Evolutionary conservation across 2,888 invertebrate species (phyloP), one percentile per base, ranked within the genome.

Genomic region (Mylabris sibirica): DNA sequence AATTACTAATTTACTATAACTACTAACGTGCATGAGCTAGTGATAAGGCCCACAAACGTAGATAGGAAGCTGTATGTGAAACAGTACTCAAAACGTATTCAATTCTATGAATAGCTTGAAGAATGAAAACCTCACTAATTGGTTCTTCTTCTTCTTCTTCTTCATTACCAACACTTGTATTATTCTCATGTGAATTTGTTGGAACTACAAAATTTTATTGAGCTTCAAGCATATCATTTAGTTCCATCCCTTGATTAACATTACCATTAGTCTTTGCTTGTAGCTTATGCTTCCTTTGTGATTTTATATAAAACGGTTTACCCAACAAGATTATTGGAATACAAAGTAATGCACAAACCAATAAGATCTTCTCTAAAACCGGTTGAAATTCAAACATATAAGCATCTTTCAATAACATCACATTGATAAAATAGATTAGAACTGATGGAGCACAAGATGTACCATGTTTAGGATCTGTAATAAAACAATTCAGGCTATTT

Each of bases 21-120:
- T 65, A 90, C 92, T 88, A 88, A 95, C 96, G 96, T 71, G 96
- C 94, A 86, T 98, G 98, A 77, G 98, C 98, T 70, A 98, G 88
- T 60, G 97, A 97, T 77, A 99, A 86, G 11, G 98, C 98, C 98
- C 98, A 98, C 73, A 99, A 88, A 79, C 98, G 94, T 57, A 98
- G 89, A 84, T 98, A 98, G 0, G 97, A 98, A 0, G 98, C 98
- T 0, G 98, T 98, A 83, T 99, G 97, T 0, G 98, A 98, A 75
- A 99, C 93, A 69, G 97, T 97, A 79, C 97, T 97, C 72, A 98
- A 89, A 73, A 97, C 96, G 81, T 96, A 99, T 87, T 98, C 98
- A 71, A 98, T 97, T 1, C 98, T 98, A 85, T 98, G 98, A 78
- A 98, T 98, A 20, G 91, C 93, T 82, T 98, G 97, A 84, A 97